phyloP scores from a whole-genome alignment of 2,113 vertebrate species.

The Dascyllus trimaculatus region DNA sequence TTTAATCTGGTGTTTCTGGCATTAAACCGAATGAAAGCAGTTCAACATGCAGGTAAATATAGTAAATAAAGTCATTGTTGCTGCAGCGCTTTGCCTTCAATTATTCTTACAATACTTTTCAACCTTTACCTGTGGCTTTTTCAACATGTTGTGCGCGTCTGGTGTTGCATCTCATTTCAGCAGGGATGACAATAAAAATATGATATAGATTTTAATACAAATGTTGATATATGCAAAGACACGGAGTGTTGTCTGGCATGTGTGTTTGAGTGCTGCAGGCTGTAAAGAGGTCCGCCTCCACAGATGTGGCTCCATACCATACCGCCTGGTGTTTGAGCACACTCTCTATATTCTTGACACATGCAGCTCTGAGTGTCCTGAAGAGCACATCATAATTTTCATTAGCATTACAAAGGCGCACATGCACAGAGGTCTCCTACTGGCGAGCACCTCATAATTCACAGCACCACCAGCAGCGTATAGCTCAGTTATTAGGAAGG shows the following conservation, averaged over 20 bases:
- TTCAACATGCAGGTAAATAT: conserved; percentile 15
- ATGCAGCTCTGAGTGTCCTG: conserved; percentile 1
- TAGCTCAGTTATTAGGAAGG: conserved; percentile 21
- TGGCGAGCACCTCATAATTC: conserved; percentile 20
- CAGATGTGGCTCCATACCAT: not conserved
- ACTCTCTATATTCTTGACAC: conserved; percentile 21
- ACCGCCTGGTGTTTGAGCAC: not conserved
- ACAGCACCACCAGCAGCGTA: conserved; percentile 19
- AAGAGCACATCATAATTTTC: conserved; percentile 31
- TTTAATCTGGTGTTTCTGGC: conserved; percentile 21
- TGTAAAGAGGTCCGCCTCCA: conserved; percentile 13
- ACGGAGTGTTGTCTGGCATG: not conserved
- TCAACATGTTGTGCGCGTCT: not conserved
- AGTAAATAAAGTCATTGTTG: conserved; percentile 12
- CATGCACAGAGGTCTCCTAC: conserved; percentile 34
- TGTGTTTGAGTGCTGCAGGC: conserved; percentile 6
- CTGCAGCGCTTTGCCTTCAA: conserved; percentile 3
- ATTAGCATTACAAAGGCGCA: conserved; percentile 52
- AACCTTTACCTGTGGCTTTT: not conserved
- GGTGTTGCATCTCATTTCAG: not conserved
- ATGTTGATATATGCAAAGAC: not conserved
- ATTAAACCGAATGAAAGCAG: conserved; percentile 10
- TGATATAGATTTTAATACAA: not conserved
- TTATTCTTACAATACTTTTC: not conserved
- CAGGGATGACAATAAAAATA: not conserved